Conservation (phyloP, 2,113 vertebrate genomes). For the Notarius lentiginosus region DNA sequence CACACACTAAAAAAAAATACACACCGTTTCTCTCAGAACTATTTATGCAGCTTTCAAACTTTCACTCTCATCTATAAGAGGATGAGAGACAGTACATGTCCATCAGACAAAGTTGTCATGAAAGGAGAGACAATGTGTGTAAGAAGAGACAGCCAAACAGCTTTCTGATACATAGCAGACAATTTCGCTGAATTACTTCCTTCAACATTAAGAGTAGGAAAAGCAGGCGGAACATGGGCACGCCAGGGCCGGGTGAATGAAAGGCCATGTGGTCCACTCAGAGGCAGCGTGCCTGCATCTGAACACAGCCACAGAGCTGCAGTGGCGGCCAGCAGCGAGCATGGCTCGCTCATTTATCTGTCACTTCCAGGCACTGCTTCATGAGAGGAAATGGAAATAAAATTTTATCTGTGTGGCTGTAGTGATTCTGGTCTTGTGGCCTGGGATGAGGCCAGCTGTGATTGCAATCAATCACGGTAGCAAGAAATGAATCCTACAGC, state of each 20-base stretch:
- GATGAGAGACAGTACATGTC: background rate
- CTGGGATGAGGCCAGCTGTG: conserved; percentile 32
- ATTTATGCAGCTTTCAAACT: background rate
- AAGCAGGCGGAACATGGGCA: conserved; percentile 52
- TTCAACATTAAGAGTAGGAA: conserved; percentile 51
- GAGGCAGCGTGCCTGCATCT: conserved; percentile 26
- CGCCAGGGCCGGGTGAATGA: conserved; percentile 28
- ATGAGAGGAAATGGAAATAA: conserved; percentile 36
- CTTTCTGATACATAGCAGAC: conserved; percentile 53
- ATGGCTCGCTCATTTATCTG: conserved; percentile 35
- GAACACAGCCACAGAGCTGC: conserved; percentile 30
- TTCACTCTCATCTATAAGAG: conserved; percentile 3
- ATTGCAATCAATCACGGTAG: conserved; percentile 1
- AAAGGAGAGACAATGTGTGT: conserved; percentile 18
- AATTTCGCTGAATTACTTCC: conserved; percentile 54
- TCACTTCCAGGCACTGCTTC: conserved; percentile 40
- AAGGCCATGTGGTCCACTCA: conserved; percentile 43
- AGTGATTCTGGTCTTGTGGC: conserved; percentile 32
- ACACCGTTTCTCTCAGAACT: background rate
- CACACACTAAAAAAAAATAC: background rate
- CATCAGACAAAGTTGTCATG: background rate
- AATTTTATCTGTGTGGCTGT: conserved; percentile 31
- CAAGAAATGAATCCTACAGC: background rate
- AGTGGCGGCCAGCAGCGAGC: conserved; percentile 27
- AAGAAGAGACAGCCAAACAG: conserved; percentile 21